A percentile compares a stretch with the other conserved stretches of the same genome.
Evolutionary conservation across 2,113 vertebrate species (phyloP).

Genomic region (Conger conger): DNA sequence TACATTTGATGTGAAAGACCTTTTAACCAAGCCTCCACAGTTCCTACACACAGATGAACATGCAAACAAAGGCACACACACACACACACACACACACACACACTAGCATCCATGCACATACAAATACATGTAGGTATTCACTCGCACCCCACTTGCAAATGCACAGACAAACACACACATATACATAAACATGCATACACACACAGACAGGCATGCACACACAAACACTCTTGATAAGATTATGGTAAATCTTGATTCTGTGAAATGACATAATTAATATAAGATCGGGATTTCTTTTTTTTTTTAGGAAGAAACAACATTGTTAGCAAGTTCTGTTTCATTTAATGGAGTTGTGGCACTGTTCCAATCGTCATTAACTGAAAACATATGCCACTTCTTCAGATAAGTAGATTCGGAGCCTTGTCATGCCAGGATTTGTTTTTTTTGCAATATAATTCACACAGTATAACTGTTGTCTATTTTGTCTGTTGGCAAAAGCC

Average conservation of each 20-base stretch:
- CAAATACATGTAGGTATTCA: too few relatives aligned
- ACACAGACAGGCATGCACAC: background rate
- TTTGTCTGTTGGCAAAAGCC: background rate
- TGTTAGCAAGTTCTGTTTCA: background rate
- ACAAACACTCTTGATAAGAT: background rate
- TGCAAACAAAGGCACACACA: background rate
- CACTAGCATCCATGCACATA: background rate
- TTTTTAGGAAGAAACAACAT: background rate
- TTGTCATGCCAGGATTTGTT: background rate
- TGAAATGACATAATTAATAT: background rate
- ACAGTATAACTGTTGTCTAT: background rate
- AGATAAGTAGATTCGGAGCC: background rate
- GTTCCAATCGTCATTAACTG: background rate
- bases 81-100: background rate
- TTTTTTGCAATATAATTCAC: background rate
- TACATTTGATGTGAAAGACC: background rate
- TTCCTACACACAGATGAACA: background rate
- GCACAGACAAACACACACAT: background rate
- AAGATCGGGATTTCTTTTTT: background rate
- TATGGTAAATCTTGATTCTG: background rate
- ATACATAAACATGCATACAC: background rate
- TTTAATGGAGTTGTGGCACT: background rate
- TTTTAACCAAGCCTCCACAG: background rate
- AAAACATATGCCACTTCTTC: conserved; percentile 13
- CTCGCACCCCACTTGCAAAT: background rate